These are phyloP conservation scores for Bombyx mandarina DNA, from an alignment of 1,140 invertebrate genomes.

Conservation along the genomic window DNA sequence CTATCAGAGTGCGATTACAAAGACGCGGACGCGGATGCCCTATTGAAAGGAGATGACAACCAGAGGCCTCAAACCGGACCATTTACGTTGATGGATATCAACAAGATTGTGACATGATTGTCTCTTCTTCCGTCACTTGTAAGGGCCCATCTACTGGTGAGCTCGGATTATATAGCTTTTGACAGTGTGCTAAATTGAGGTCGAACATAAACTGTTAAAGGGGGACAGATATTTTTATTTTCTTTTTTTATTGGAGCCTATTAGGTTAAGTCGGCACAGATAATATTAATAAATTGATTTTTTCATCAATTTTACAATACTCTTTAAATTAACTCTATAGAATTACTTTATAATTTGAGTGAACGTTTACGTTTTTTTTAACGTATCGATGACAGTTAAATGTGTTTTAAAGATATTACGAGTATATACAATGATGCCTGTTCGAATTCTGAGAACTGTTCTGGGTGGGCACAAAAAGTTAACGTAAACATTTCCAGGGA, in stretches of 20 bases:
- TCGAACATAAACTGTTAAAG: background rate
- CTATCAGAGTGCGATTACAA: constrained; percentile 25
- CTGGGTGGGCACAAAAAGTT: too few relatives aligned
- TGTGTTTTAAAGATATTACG: too few relatives aligned
- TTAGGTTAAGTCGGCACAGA: background rate
- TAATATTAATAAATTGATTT: background rate
- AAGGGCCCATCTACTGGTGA: background rate
- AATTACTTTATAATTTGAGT: background rate
- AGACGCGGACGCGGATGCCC: constrained; percentile 31
- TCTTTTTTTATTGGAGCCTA: too few relatives aligned
- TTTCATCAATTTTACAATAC: background rate
- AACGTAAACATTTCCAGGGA: too few relatives aligned
- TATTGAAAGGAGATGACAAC: constrained; percentile 9
- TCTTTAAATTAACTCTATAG: background rate
- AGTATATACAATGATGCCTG: too few relatives aligned
- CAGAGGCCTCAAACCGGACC: constrained; percentile 10
- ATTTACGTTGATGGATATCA: constrained; percentile 9
- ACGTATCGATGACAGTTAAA: background rate
- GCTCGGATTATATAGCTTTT: background rate
- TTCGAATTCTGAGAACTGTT: too few relatives aligned
- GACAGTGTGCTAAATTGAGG: background rate
- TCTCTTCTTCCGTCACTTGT: constrained; percentile 4
- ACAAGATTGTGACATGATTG: constrained; percentile 9
- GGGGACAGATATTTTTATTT: too few relatives aligned
- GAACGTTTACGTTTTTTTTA: background rate